Evolutionary conservation across 2,888 invertebrate species (phyloP).

Genomic region (Heliothis peltigera): DNA sequence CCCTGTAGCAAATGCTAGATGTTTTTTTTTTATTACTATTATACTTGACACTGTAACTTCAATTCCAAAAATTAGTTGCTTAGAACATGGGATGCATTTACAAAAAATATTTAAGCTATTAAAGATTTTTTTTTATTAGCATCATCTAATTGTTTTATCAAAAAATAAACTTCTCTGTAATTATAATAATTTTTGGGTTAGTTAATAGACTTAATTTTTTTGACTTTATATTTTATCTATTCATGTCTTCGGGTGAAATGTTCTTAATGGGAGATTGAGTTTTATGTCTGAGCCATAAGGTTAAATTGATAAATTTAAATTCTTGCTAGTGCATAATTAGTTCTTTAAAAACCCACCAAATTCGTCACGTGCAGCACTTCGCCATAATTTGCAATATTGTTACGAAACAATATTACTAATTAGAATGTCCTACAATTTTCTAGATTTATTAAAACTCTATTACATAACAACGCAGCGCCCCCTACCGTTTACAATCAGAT

Average conservation of each 20-base stretch:
- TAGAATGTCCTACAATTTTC: slow-evolving; percentile 44
- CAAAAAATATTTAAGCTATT: slow-evolving; percentile 44
- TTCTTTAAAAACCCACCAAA: slow-evolving; percentile 6
- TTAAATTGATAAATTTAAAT: slow-evolving; percentile 10
- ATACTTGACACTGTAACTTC: slow-evolving; percentile 37
- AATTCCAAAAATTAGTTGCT: slow-evolving; percentile 52
- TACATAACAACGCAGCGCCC: slow-evolving; percentile 50
- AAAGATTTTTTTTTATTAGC: slow-evolving; percentile 25
- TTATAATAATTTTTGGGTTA: slow-evolving; percentile 17
- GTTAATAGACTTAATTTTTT: background rate
- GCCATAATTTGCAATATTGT: background rate
- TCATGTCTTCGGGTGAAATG: too few relatives aligned
- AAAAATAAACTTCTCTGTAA: slow-evolving; percentile 30
- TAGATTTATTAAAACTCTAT: slow-evolving; percentile 44
- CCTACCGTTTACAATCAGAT: slow-evolving; percentile 45
- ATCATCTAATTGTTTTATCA: slow-evolving; percentile 20
- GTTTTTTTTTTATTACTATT: slow-evolving; percentile 13
- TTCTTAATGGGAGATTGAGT: too few relatives aligned
- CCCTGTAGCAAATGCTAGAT: slow-evolving; percentile 39
- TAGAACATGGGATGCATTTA: slow-evolving; percentile 49
- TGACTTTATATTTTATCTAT: background rate
- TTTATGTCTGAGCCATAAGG: background rate
- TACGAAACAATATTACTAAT: slow-evolving; percentile 24
- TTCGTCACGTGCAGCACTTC: slow-evolving; percentile 5
- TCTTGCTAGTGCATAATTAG: slow-evolving; percentile 6